A percentile compares a stretch with the other conserved stretches of the same genome.
Evolutionary conservation across 2,888 invertebrate genomes (phyloP).

Genomic region (Drosophila eohydei): DNA sequence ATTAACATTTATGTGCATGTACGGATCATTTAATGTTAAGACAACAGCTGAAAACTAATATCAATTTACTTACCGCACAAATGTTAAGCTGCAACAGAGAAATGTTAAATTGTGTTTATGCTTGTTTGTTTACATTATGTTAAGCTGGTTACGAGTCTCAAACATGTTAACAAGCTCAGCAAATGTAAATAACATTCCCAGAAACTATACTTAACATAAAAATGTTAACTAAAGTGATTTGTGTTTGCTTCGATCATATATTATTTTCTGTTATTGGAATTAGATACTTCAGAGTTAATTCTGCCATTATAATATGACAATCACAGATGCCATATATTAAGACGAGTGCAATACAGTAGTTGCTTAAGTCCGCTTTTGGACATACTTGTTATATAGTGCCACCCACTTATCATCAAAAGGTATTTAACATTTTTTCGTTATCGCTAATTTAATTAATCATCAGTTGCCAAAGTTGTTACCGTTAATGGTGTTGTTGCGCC

Average conservation of each 20-base stretch:
- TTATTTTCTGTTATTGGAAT: neutral
- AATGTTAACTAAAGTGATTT: neutral
- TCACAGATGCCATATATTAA: neutral
- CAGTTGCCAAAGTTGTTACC: constrained; percentile 35
- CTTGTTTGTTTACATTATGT: neutral
- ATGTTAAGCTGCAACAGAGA: neutral
- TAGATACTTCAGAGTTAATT: neutral
- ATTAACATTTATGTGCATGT: neutral
- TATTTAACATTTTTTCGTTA: constrained; percentile 55
- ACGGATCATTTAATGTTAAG: neutral
- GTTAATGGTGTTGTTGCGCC: constrained; percentile 40
- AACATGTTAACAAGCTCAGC: too few relatives aligned
- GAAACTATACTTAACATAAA: neutral
- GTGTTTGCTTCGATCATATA: neutral
- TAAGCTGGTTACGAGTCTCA: too few relatives aligned
- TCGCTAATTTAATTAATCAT: constrained; percentile 55
- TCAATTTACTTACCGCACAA: neutral
- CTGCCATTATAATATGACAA: neutral
- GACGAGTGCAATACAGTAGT: neutral
- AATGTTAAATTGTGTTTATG: neutral
- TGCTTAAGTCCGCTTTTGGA: neutral
- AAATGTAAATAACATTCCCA: neutral
- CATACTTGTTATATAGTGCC: constrained; percentile 1
- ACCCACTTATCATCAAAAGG: constrained; percentile 42
- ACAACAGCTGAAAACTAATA: neutral